These are phyloP conservation scores for Taenioides sp. DNA, from an alignment of 2,797 vertebrate species.

Conservation along the genomic window DNA sequence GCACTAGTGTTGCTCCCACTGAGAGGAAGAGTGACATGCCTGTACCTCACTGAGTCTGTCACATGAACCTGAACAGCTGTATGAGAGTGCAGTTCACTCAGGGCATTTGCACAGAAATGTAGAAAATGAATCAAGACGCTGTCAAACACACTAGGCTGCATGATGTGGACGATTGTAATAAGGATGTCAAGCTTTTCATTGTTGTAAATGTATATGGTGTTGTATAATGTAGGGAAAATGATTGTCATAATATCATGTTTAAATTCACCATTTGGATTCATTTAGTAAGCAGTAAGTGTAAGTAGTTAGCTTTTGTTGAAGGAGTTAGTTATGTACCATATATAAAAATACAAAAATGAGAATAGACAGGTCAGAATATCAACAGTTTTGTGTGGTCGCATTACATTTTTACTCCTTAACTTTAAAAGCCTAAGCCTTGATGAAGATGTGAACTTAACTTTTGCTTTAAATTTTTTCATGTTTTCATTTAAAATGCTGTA, in stretches of 20 bases:
- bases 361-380: background rate
- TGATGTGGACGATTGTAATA: background rate
- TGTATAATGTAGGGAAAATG: background rate
- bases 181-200: background rate
- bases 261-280: background rate
- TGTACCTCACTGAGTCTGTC: constrained; percentile 33
- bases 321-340: background rate
- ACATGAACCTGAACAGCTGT: constrained; percentile 40
- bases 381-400: background rate
- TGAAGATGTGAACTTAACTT: background rate
- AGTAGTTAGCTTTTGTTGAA: background rate
- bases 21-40: constrained; percentile 25
- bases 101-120: constrained; percentile 13
- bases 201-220: background rate
- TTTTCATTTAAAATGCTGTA: no score
- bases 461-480: background rate
- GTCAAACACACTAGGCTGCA: constrained; percentile 25
- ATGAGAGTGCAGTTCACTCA: constrained; percentile 17
- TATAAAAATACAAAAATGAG: no score
- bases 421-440: no score
- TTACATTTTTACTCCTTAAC: background rate
- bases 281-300: background rate
- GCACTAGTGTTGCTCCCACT: constrained; percentile 16
- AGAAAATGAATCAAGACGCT: constrained; percentile 35
- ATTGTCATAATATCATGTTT: background rate